Evolutionary conservation across 2,888 invertebrate species (phyloP).

Genomic region (Eupeodes latifasciatus): DNA sequence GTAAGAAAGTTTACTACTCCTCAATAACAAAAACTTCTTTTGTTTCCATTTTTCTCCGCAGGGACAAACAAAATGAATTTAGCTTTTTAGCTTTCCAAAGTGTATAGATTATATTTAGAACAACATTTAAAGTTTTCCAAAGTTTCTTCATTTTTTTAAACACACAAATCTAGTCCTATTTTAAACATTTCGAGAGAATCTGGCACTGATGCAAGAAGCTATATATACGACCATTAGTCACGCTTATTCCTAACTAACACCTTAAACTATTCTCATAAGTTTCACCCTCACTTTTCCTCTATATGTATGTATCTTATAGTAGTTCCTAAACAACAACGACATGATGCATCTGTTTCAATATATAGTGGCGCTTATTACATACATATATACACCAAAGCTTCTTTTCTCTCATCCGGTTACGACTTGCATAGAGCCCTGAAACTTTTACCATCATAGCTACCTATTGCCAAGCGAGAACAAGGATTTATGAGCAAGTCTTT

Average conservation of each 20-base stretch:
- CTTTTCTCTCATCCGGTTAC: conserved; percentile 47
- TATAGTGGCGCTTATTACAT: conserved; percentile 59
- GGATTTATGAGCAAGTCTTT: conserved; percentile 49
- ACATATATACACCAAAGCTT: conserved; percentile 47
- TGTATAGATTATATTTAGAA: too few relatives aligned
- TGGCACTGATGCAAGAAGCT: not conserved
- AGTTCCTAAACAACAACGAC: conserved; percentile 32
- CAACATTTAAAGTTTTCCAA: not conserved
- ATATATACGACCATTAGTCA: conserved; percentile 56
- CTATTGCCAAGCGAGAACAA: conserved; percentile 16
- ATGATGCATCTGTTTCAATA: conserved; percentile 70
- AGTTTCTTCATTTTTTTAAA: not conserved
- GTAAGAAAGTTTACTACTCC: too few relatives aligned
- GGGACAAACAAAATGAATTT: too few relatives aligned
- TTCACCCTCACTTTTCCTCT: conserved; percentile 11
- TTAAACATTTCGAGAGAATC: conserved; percentile 10
- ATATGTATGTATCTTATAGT: too few relatives aligned
- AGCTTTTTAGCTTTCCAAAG: too few relatives aligned
- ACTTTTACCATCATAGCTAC: conserved; percentile 29
- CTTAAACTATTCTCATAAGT: conserved; percentile 64
- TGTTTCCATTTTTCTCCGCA: too few relatives aligned
- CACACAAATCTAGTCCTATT: not conserved
- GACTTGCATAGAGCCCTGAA: conserved; percentile 40
- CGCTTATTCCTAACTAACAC: conserved; percentile 54
- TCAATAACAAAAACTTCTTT: too few relatives aligned